A percentile compares a stretch with the other conserved stretches of the same genome.
Conservation (phyloP, 2,797 vertebrate genomes). For the Oophaga sylvatica region DNA sequence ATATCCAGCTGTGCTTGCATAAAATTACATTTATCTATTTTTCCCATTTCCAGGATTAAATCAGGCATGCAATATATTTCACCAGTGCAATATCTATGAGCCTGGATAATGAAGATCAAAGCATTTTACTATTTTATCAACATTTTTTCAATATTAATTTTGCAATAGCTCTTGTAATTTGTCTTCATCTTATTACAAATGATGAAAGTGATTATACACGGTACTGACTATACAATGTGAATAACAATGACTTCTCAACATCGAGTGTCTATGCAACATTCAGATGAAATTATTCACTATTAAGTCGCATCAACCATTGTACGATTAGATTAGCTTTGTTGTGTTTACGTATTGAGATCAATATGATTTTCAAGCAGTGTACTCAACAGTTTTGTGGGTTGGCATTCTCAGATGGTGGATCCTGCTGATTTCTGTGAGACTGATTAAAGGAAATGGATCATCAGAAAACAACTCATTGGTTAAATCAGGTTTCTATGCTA, state of each 20-base stretch:
- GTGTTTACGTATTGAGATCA: background rate
- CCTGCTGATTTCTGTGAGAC: no score
- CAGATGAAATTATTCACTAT: conserved; percentile 21
- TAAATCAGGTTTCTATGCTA: no score
- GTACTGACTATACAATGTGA: conserved; percentile 5
- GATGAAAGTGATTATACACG: conserved; percentile 34
- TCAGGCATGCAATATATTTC: conserved; percentile 37
- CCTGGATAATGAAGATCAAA: conserved; percentile 31
- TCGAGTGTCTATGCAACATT: background rate
- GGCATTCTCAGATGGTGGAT: no score
- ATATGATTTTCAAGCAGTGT: no score
- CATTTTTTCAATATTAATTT: conserved; percentile 35
- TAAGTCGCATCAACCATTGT: background rate
- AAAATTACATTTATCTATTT: conserved; percentile 14
- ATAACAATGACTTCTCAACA: conserved; percentile 32
- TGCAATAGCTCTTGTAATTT: conserved; percentile 17
- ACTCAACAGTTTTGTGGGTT: no score
- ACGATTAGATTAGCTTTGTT: background rate
- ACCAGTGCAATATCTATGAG: conserved; percentile 9
- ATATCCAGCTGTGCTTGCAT: conserved; percentile 16
- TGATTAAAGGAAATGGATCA: no score
- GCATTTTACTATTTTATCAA: conserved; percentile 39
- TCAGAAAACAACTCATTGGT: no score
- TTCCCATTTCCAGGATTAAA: conserved; percentile 31
- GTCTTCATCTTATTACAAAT: conserved; percentile 39